Evolutionary conservation across 1,140 invertebrate species (phyloP).

Genomic region (Cephus cinctus): DNA sequence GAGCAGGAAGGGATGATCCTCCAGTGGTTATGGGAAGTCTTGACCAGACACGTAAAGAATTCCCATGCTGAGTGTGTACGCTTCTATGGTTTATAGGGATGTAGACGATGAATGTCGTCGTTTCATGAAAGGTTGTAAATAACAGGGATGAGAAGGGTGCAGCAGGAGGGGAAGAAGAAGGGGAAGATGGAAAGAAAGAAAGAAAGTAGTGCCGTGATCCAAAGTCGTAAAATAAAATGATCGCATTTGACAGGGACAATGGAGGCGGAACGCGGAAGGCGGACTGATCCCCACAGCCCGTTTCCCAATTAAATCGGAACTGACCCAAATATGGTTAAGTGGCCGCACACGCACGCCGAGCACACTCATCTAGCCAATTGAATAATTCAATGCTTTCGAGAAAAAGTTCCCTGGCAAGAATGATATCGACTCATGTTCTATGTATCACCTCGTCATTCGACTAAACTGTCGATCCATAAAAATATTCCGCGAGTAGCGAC

Average conservation of each 20-base stretch:
- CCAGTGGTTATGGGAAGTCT: too few species aligned
- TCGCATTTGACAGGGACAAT: constrained; percentile 17
- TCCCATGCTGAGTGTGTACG: too few species aligned
- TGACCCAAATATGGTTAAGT: constrained; percentile 19
- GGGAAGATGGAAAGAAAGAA: too few species aligned
- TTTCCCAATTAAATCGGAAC: constrained; percentile 21
- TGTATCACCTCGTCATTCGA: background rate
- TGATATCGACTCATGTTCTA: constrained; percentile 1
- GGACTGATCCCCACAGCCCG: constrained; percentile 3
- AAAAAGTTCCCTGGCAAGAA: background rate
- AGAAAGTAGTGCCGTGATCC: constrained; percentile 15
- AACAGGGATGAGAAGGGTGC: too few species aligned
- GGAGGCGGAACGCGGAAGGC: background rate
- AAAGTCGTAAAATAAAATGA: constrained; percentile 23
- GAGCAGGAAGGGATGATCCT: too few species aligned
- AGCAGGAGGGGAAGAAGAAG: background rate
- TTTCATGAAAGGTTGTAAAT: too few species aligned
- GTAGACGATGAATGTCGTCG: too few species aligned
- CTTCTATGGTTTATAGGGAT: too few species aligned
- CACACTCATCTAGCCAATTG: constrained; percentile 6
- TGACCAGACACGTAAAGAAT: too few species aligned
- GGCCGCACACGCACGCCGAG: background rate
- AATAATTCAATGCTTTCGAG: constrained; percentile 18
- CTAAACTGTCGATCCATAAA: background rate
- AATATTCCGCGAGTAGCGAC: background rate